Evolutionary conservation across 1,140 invertebrate genomes (phyloP).

Genomic region (Cydia fagiglandana): DNA sequence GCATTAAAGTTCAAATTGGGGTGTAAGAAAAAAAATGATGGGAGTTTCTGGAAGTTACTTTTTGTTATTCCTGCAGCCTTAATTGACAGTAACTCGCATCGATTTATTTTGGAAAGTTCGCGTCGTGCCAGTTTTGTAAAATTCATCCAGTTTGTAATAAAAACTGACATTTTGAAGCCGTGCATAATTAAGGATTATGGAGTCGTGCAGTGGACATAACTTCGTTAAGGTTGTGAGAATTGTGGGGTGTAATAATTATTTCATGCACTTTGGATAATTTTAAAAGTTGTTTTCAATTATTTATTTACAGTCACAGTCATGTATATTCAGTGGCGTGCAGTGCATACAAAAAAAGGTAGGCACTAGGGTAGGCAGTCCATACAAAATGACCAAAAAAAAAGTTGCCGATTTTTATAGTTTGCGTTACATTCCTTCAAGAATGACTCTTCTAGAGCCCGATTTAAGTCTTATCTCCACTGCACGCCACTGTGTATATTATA

Average conservation of each 20-base stretch:
- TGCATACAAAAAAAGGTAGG: too few relatives aligned
- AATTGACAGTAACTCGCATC: slow-evolving; percentile 27
- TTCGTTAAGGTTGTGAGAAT: background rate
- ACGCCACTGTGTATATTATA: too few relatives aligned
- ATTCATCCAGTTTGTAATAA: slow-evolving; percentile 20
- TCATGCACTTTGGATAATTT: too few relatives aligned
- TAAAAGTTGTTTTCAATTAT: too few relatives aligned
- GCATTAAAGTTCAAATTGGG: background rate
- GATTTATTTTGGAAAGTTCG: slow-evolving; percentile 30
- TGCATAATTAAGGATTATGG: slow-evolving; percentile 21
- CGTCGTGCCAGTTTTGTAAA: slow-evolving; percentile 8
- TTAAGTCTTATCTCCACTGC: too few relatives aligned
- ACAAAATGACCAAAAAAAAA: too few relatives aligned
- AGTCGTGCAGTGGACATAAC: background rate
- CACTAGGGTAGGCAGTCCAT: too few relatives aligned
- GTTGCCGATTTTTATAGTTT: too few relatives aligned
- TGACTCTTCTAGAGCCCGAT: too few relatives aligned
- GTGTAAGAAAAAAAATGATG: background rate
- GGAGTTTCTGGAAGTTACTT: background rate
- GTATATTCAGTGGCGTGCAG: too few relatives aligned
- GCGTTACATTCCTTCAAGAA: too few relatives aligned
- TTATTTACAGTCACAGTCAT: too few relatives aligned
- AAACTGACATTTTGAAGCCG: slow-evolving; percentile 22
- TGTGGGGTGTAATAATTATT: background rate
- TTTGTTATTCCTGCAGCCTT: slow-evolving; percentile 14